These are phyloP conservation scores for Scaptodrosophila latifasciaeformis DNA, from an alignment of 2,888 invertebrate genomes.

Conservation along the genomic window DNA sequence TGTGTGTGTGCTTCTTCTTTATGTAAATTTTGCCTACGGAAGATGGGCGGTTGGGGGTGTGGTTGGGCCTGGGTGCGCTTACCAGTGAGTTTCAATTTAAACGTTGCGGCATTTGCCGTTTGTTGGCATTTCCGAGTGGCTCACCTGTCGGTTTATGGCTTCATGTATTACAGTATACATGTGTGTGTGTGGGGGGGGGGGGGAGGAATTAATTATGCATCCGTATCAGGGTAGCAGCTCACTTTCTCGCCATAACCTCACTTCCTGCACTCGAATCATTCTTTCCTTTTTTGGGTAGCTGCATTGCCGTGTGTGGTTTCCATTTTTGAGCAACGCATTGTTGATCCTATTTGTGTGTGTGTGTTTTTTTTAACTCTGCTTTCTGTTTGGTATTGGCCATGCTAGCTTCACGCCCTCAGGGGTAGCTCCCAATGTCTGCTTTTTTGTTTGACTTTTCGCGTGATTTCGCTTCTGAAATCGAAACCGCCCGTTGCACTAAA, in stretches of 20 bases:
- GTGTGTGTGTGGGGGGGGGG: too few species aligned
- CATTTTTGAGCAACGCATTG: conserved; percentile 48
- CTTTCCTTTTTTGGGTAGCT: conserved; percentile 2
- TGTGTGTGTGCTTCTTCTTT: conserved; percentile 8
- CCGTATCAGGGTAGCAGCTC: conserved; percentile 59
- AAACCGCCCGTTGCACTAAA: too few species aligned
- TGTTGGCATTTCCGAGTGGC: conserved; percentile 45
- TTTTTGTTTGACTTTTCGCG: conserved; percentile 36
- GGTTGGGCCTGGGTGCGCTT: conserved; percentile 16
- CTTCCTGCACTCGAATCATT: background rate
- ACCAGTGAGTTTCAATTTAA: conserved; percentile 49
- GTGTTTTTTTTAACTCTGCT: conserved; percentile 28
- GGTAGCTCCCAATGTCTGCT: conserved; percentile 12
- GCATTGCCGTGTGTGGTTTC: conserved; percentile 44
- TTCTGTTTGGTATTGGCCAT: conserved; percentile 14
- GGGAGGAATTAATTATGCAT: conserved; percentile 61
- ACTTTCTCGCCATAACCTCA: conserved; percentile 7
- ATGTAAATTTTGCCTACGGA: conserved; percentile 14
- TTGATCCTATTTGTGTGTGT: conserved; percentile 27
- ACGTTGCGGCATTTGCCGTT: conserved; percentile 55
- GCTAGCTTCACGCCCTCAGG: conserved; percentile 8
- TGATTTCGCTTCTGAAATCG: conserved; percentile 51
- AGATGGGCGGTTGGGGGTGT: conserved; percentile 1
- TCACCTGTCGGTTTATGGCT: too few species aligned
- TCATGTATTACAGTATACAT: background rate